A percentile compares a stretch with the other conserved stretches of the same genome.
Conservation (phyloP, 1,140 invertebrate species). For the Kradibia gibbosae region DNA sequence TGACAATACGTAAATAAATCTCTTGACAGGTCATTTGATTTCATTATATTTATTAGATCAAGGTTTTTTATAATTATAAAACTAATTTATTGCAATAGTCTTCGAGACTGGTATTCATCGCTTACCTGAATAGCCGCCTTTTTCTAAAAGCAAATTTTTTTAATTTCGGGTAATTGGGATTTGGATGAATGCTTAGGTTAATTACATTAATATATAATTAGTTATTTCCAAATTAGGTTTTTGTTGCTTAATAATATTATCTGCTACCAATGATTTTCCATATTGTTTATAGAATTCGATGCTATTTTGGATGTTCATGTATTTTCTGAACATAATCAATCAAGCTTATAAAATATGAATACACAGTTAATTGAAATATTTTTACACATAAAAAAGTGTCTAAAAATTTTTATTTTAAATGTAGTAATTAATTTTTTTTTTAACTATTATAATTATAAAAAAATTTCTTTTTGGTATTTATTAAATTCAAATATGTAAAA, state of each 20-base stretch:
- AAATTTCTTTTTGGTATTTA: too few relatives aligned
- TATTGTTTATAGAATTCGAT: not conserved
- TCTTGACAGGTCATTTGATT: not conserved
- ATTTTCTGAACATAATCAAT: too few relatives aligned
- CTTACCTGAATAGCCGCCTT: not conserved
- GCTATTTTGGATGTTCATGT: not conserved
- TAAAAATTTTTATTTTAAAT: too few relatives aligned
- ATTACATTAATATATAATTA: not conserved
- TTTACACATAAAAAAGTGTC: too few relatives aligned
- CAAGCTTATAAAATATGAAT: too few relatives aligned
- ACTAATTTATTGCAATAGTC: not conserved
- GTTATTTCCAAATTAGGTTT: not conserved
- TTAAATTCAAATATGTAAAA: too few relatives aligned
- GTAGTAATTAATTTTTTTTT: too few relatives aligned
- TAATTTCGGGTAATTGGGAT: not conserved
- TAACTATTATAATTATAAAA: too few relatives aligned
- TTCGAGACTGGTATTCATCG: not conserved
- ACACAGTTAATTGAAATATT: too few relatives aligned
- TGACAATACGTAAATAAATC: constrained; percentile 44
- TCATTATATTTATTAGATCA: too few relatives aligned
- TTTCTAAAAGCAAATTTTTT: not conserved
- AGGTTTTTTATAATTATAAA: not conserved
- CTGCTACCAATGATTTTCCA: not conserved
- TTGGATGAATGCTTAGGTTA: constrained; percentile 3
- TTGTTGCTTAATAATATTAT: not conserved